phyloP scores from a whole-genome alignment of 1,140 invertebrate species.

The Heliconius eleuchia region DNA sequence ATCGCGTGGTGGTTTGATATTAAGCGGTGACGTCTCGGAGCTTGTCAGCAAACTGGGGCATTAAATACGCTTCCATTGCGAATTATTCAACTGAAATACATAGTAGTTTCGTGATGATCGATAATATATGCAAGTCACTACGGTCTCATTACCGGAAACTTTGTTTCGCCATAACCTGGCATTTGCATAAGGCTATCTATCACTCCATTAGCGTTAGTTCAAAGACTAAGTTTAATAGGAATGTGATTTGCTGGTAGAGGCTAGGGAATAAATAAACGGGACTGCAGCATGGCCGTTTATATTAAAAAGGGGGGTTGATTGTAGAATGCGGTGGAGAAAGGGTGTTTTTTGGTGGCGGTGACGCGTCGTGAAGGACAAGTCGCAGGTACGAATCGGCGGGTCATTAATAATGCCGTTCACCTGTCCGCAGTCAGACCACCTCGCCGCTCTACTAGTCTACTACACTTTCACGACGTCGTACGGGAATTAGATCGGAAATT shows the following conservation, averaged over 20 bases:
- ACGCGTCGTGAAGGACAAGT: slow-evolving; percentile 31
- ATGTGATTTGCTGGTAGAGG: slow-evolving; percentile 51
- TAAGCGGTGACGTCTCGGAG: slow-evolving; percentile 57
- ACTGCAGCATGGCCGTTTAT: slow-evolving; percentile 45
- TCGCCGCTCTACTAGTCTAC: slow-evolving; percentile 33
- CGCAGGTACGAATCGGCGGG: slow-evolving; percentile 29
- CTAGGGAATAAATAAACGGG: slow-evolving; percentile 40
- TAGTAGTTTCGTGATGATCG: slow-evolving; percentile 61
- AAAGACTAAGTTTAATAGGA: slow-evolving; percentile 48
- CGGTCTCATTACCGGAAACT: slow-evolving; percentile 59
- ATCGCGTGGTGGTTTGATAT: slow-evolving; percentile 63
- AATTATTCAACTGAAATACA: slow-evolving; percentile 57
- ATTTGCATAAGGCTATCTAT: slow-evolving; percentile 68
- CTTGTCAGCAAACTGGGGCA: slow-evolving; percentile 53
- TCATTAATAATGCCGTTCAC: slow-evolving; percentile 61
- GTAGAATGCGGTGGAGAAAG: slow-evolving; percentile 19
- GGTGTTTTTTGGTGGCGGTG: slow-evolving; percentile 24
- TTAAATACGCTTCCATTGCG: slow-evolving; percentile 58
- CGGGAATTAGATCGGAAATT: slow-evolving; percentile 36
- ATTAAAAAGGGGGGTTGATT: slow-evolving; percentile 24
- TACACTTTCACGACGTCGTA: slow-evolving; percentile 37
- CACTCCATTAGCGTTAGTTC: slow-evolving; percentile 50
- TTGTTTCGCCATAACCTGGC: slow-evolving; percentile 47
- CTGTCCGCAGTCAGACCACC: slow-evolving; percentile 42
- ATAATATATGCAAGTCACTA: slow-evolving; percentile 56